Percentiles rank a stretch among this genome's conserved stretches.
phyloP scores from a whole-genome alignment of 2,888 invertebrate species.

The Himalopsyche tibetana region DNA sequence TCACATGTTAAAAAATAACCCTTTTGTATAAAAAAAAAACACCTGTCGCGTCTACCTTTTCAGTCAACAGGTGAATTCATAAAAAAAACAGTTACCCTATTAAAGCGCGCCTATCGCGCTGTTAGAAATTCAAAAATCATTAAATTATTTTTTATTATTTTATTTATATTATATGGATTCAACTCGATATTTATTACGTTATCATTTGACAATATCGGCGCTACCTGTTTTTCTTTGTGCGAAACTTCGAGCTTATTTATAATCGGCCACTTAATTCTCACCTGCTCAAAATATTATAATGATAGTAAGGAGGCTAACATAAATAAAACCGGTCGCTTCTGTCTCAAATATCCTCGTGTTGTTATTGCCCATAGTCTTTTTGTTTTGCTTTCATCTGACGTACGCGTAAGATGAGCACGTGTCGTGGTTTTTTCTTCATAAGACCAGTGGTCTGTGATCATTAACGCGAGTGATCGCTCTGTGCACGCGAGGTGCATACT shows the following conservation, averaged over 20 bases:
- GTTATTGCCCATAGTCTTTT: conserved; percentile 29
- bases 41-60: conserved; percentile 22
- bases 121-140: not conserved
- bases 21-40: conserved; percentile 7
- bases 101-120: not conserved
- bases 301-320: conserved; percentile 36
- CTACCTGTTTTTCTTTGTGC: conserved; percentile 23
- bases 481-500: conserved; percentile 37
- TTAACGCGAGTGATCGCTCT: conserved; percentile 11
- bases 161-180: not conserved
- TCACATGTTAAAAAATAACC: conserved; percentile 11
- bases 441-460: conserved; percentile 40
- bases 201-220: not conserved
- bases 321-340: conserved; percentile 38
- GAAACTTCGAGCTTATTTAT: not conserved
- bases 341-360: conserved; percentile 37
- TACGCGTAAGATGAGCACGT: conserved; percentile 24
- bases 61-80: conserved; percentile 6
- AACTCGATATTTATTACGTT: not conserved
- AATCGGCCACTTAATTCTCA: conserved; percentile 38
- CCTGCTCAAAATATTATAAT: conserved; percentile 11
- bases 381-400: conserved; percentile 22
- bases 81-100: not conserved
- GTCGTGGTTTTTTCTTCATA: conserved; percentile 32
- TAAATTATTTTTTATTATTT: not conserved